phyloP scores from a whole-genome alignment of 2,797 vertebrate species.

The Oceanodroma leucorhoa region DNA sequence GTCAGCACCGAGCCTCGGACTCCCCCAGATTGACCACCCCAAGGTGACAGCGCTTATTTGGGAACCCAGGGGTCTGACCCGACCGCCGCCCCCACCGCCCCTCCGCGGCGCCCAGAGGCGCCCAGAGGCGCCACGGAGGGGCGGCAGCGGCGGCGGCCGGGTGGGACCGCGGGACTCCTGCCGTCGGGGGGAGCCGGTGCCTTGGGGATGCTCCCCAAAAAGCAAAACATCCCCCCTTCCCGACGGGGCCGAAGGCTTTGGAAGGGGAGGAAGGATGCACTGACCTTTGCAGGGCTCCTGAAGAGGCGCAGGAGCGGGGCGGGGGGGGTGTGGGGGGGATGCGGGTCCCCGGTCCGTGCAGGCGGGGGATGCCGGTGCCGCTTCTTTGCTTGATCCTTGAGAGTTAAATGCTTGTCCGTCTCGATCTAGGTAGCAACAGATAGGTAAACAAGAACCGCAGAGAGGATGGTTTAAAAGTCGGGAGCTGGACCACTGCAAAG shows the following conservation, averaged over 20 bases:
- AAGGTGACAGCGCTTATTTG: background rate
- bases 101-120: too few species aligned
- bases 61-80: rapidly evolving
- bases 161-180: rapidly evolving
- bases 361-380: background rate
- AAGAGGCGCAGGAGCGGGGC: rapidly evolving
- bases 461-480: background rate
- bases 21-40: background rate
- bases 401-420: background rate
- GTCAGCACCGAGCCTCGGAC: background rate
- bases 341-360: rapidly evolving
- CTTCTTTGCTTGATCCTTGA: background rate
- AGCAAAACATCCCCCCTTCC: rapidly evolving
- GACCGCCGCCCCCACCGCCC: rapidly evolving
- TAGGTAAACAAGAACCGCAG: rapidly evolving
- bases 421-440: background rate
- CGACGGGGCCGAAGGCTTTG: rapidly evolving
- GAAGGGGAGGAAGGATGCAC: background rate
- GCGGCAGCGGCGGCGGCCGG: rapidly evolving
- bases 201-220: background rate
- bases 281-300: background rate
- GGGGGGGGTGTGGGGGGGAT: too few species aligned
- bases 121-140: rapidly evolving
- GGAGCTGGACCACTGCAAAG: background rate
- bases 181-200: rapidly evolving